Base-by-base conservation (phyloP, 2,888 invertebrate species). In the Himalopsyche tibetana region DNA sequence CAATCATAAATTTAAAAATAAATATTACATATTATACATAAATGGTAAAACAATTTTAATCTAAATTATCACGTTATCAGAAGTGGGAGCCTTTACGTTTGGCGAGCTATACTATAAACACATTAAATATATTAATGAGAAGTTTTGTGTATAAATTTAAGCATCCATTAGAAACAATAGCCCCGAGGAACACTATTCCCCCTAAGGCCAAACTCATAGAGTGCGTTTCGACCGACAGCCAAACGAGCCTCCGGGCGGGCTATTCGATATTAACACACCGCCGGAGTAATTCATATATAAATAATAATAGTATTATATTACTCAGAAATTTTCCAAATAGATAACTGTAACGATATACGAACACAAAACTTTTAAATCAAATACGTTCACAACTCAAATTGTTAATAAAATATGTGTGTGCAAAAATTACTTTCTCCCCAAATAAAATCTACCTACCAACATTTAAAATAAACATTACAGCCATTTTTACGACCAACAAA, bases 111-210 rank as follows among this genome's bases (percentile, higher is more conserved):
- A 51, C 51, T 15, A 15, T 15, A 51, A 51, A 15, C 51, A 51
- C 51, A 51, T 51, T 51, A 51, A 19, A 63, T 63, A 63, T 63
- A 19, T 63, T 19, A 63, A 28, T 63, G 19, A 19, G 8, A 51
- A 51, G 51, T 51, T 63, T n/a, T 19, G 63, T 63, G 5, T 63
- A 19, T 28, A 19, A 19, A 63, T 63, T n/a, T 63, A 4, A 19
- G 8, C 28, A 63, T 63, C 63, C 63, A 19, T 63, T 63, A 63
- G 19, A 63, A 63, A 63, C 63, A 63, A 63, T 63, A 63, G 19
- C 19, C 63, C 9, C 63, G 15, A 19, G 63, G 63, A 11, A 63
- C 63, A 19, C 63, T 63, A 63, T 63, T 19, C 19, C 63, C 63
- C 63, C n/a, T 63, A 9, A 19, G 63, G 63, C 63, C 15, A 63